Evolutionary conservation across 92 coral and sea anemone species (phyloP).

Genomic region (Epizoanthus fatuus): DNA sequence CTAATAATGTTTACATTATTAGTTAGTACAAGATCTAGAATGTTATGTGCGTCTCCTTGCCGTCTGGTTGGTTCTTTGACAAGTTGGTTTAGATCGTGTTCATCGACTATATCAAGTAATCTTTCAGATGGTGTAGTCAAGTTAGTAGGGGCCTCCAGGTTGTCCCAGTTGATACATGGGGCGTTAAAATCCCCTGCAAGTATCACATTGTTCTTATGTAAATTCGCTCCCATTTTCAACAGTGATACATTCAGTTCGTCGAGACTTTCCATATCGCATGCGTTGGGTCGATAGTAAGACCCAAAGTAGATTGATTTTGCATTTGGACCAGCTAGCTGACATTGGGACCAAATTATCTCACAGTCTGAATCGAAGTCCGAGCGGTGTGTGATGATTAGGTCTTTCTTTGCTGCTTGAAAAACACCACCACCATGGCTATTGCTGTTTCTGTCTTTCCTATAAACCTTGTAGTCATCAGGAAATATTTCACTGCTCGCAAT

Average conservation of each 20-base stretch:
- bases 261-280: conserved; percentile 49
- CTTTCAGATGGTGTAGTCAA: no score
- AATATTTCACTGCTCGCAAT: no score
- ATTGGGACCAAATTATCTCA: conserved; percentile 77
- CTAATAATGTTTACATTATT: conserved; percentile 30
- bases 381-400: no score
- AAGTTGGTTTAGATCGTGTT: conserved; percentile 54
- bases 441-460: no score
- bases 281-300: conserved; percentile 68
- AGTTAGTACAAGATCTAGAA: conserved; percentile 46
- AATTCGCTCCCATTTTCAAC: conserved; percentile 51
- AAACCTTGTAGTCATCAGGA: no score
- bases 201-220: conserved; percentile 57
- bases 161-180: conserved; percentile 40
- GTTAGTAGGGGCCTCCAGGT: background rate
- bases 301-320: conserved; percentile 62
- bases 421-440: no score
- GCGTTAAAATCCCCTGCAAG: conserved; percentile 42
- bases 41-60: conserved; percentile 9
- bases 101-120: conserved; percentile 4
- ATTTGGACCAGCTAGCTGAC: conserved; percentile 66
- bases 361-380: conserved; percentile 66
- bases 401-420: no score
- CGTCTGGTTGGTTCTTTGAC: conserved; percentile 55
- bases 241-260: conserved; percentile 63